These are phyloP conservation scores for Drosophila virilis DNA, from an alignment of 1,140 invertebrate genomes.

Conservation along the genomic window DNA sequence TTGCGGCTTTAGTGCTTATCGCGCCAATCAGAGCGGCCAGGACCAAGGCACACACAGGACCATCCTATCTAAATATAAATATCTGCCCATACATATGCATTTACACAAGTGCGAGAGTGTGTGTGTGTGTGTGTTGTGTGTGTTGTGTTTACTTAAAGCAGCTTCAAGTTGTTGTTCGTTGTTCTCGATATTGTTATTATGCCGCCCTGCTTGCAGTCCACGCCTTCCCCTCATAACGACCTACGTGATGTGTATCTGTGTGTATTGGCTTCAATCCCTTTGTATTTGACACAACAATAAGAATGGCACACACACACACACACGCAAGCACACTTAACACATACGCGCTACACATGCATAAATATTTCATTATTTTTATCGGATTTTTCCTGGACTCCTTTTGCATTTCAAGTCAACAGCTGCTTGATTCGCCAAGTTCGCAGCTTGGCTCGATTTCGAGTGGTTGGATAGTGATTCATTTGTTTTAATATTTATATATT, in stretches of 20 bases:
- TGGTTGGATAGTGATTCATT: slow-evolving; percentile 18
- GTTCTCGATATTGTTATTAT: slow-evolving; percentile 76
- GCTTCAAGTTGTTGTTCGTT: slow-evolving; percentile 68
- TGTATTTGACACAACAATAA: slow-evolving; percentile 74
- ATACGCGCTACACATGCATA: slow-evolving; percentile 44
- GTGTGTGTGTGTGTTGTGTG: slow-evolving; percentile 15
- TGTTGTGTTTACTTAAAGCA: slow-evolving; percentile 45
- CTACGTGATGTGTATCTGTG: slow-evolving; percentile 35
- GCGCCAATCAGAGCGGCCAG: slow-evolving; percentile 51
- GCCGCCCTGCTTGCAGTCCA: slow-evolving; percentile 31
- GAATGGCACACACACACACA: slow-evolving; percentile 11
- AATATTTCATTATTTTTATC: slow-evolving; percentile 80
- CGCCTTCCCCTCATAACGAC: slow-evolving; percentile 42
- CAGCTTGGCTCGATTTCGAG: slow-evolving; percentile 63
- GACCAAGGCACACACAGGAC: slow-evolving; percentile 32
- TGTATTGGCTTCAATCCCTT: slow-evolving; percentile 69
- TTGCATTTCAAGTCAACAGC: slow-evolving; percentile 49
- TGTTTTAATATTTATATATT: background rate
- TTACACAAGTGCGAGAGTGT: background rate
- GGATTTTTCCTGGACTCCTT: slow-evolving; percentile 54
- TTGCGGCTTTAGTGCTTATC: slow-evolving; percentile 73
- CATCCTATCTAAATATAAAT: slow-evolving; percentile 56
- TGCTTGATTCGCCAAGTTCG: slow-evolving; percentile 44
- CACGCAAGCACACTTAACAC: slow-evolving; percentile 4
- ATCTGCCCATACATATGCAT: slow-evolving; percentile 6